Evolutionary conservation across 1,140 invertebrate genomes (phyloP).

Genomic region (Drosophila rhopaloa): DNA sequence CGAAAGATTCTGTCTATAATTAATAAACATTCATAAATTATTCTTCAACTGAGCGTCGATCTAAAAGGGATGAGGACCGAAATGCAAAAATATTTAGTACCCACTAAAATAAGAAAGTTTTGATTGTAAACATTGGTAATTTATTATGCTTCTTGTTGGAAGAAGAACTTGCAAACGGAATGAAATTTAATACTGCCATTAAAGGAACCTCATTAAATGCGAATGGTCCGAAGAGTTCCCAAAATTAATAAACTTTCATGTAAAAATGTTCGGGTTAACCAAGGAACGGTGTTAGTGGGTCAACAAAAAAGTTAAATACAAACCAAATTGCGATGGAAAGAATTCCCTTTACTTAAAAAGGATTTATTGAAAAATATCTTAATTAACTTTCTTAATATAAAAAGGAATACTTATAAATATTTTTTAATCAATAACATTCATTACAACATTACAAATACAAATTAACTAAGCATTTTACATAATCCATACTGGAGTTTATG

Average conservation of each 20-base stretch:
- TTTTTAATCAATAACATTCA: too few relatives aligned
- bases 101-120: background rate
- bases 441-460: too few relatives aligned
- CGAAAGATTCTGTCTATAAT: slow-evolving; percentile 40
- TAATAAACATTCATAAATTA: slow-evolving; percentile 64
- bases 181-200: background rate
- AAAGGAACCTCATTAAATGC: background rate
- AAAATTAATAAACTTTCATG: background rate
- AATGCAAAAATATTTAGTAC: background rate
- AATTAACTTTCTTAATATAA: too few relatives aligned
- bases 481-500: too few relatives aligned
- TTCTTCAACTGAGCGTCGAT: slow-evolving; percentile 17
- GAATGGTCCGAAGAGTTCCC: background rate
- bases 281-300: background rate
- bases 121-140: background rate
- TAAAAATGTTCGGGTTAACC: background rate
- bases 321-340: too few relatives aligned
- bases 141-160: background rate
- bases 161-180: background rate
- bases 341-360: too few relatives aligned
- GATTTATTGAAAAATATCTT: too few relatives aligned
- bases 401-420: too few relatives aligned
- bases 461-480: too few relatives aligned
- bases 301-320: background rate
- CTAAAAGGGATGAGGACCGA: slow-evolving; percentile 6